Conservation (phyloP, 1,140 invertebrate genomes). For the Dreissena rostriformis region DNA sequence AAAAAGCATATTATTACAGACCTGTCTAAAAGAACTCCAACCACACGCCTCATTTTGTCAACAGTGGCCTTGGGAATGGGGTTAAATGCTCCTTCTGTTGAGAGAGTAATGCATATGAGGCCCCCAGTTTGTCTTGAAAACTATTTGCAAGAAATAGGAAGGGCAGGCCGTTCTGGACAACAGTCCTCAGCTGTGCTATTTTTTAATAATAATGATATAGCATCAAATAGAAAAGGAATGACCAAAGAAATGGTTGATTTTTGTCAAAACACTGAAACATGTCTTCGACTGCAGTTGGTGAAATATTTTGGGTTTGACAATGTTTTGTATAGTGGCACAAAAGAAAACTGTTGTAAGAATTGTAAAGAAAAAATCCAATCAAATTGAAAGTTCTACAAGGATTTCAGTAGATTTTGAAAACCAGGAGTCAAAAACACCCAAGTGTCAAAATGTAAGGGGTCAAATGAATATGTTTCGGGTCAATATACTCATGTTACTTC, state of each 20-base stretch:
- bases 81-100: slow-evolving; percentile 56
- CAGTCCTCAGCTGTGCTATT: slow-evolving; percentile 50
- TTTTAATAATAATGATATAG: slow-evolving; percentile 60
- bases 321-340: slow-evolving; percentile 3
- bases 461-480: too few relatives aligned
- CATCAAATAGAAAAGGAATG: slow-evolving; percentile 48
- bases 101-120: slow-evolving; percentile 50
- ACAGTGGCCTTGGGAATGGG: slow-evolving; percentile 65
- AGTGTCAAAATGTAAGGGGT: too few relatives aligned
- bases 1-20: slow-evolving; percentile 51
- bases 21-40: slow-evolving; percentile 49
- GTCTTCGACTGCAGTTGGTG: slow-evolving; percentile 28
- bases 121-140: slow-evolving; percentile 60
- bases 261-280: slow-evolving; percentile 13
- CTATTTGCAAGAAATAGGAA: slow-evolving; percentile 61
- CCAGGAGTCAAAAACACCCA: too few relatives aligned
- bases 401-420: too few relatives aligned
- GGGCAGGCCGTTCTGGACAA: slow-evolving; percentile 59
- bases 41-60: slow-evolving; percentile 55
- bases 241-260: slow-evolving; percentile 13
- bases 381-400: too few relatives aligned
- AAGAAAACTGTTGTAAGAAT: slow-evolving; percentile 43
- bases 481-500: too few relatives aligned
- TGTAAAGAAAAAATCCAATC: not conserved
- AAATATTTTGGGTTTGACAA: slow-evolving; percentile 60